Percentiles rank a stretch among this genome's conserved stretches.
phyloP scores from a whole-genome alignment of 2,113 vertebrate genomes.

The Amazona vittata region DNA sequence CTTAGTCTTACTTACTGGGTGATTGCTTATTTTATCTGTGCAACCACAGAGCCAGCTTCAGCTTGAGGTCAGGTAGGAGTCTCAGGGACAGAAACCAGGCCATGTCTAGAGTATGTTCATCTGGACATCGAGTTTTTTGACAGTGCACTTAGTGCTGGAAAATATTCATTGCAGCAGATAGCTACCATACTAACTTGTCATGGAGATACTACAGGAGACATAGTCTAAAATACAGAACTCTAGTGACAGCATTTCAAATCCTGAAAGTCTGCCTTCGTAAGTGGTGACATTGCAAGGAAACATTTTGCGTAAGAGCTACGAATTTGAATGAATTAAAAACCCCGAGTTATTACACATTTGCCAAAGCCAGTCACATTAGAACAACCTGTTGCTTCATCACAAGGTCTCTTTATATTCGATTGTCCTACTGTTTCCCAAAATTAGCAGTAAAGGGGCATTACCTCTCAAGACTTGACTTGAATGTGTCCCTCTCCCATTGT shows the following conservation, averaged over 20 bases:
- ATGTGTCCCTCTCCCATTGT: neutral
- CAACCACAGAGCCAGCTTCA: neutral
- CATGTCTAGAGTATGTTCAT: neutral
- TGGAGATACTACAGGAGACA: neutral
- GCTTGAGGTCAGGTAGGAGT: neutral
- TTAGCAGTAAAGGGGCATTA: neutral
- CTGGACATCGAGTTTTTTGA: neutral
- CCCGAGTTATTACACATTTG: neutral
- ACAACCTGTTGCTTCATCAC: neutral
- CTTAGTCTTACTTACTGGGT: neutral
- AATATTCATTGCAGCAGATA: neutral
- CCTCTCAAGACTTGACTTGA: neutral
- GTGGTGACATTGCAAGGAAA: neutral
- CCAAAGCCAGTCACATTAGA: neutral
- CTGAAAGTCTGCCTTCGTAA: neutral
- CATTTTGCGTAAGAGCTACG: neutral
- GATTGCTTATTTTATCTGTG: slow-evolving; percentile 1
- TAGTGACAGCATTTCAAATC: neutral
- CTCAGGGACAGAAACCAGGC: neutral
- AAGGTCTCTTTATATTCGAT: neutral
- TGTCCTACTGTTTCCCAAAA: neutral
- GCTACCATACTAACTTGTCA: neutral
- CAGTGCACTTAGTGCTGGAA: neutral
- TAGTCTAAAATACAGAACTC: neutral
- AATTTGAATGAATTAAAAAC: neutral